A percentile compares a stretch with the other conserved stretches of the same genome.
These are phyloP conservation scores for Apodemus agrarius DNA, from an alignment of 2,797 vertebrate species.

Conservation along the genomic window DNA sequence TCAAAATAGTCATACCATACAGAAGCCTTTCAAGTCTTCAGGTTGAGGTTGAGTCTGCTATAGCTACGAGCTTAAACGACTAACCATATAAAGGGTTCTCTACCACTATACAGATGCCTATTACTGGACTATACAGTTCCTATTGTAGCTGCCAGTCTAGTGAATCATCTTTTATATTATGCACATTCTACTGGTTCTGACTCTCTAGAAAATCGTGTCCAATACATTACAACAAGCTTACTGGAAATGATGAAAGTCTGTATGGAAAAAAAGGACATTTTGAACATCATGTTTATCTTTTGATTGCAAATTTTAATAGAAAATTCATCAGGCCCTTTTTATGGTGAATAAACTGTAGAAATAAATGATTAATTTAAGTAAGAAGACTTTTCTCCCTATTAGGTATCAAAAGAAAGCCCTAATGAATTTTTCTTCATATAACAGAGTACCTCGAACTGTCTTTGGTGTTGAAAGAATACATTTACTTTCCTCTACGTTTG, in stretches of 20 bases:
- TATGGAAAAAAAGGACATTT: constrained; percentile 18
- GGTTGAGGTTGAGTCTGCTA: neutral
- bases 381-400: constrained; percentile 36
- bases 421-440: neutral
- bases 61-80: neutral
- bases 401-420: neutral
- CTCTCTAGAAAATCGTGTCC: neutral
- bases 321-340: constrained; percentile 58
- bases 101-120: no score
- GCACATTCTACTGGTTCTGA: neutral
- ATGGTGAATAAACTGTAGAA: constrained; percentile 9
- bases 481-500: constrained; percentile 13
- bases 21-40: neutral
- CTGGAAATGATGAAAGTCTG: constrained; percentile 42
- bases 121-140: neutral
- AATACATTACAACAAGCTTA: constrained; percentile 2
- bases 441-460: neutral
- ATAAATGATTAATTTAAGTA: constrained; percentile 2
- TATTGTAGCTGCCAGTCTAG: neutral
- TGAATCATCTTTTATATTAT: neutral
- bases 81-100: neutral
- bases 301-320: constrained; percentile 12
- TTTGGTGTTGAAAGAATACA: neutral
- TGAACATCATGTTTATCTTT: neutral
- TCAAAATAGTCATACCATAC: neutral